Evolutionary conservation across 2,113 vertebrate species (phyloP).

Genomic region (Struthidea cinerea): DNA sequence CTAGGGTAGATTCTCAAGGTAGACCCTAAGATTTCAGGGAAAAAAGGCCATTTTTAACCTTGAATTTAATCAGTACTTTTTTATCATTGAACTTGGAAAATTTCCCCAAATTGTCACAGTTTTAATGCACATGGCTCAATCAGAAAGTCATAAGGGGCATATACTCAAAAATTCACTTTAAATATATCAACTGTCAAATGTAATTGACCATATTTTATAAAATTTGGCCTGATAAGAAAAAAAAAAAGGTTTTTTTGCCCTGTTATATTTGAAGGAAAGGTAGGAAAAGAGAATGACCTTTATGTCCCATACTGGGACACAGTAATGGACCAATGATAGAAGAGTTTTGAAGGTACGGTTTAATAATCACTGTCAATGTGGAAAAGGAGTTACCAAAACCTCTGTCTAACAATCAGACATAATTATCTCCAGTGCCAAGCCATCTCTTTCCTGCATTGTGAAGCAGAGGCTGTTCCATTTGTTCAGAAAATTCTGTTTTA

Average conservation of each 20-base stretch:
- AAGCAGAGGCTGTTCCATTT: background rate
- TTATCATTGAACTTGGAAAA: background rate
- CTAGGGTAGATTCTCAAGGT: background rate
- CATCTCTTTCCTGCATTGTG: accelerated
- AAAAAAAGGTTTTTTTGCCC: background rate
- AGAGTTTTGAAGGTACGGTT: background rate
- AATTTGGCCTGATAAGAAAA: background rate
- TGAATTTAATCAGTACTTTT: background rate
- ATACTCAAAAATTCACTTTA: background rate
- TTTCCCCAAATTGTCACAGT: background rate
- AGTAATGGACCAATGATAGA: background rate
- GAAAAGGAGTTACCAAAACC: background rate
- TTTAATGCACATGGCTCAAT: background rate
- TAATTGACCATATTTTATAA: background rate
- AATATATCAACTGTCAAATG: background rate
- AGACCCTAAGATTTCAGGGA: background rate
- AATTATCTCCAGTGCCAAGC: background rate
- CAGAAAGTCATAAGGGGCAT: background rate
- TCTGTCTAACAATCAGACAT: background rate
- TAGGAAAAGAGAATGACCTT: background rate
- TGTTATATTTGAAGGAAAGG: background rate
- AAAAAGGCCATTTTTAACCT: background rate
- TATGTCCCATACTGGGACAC: background rate
- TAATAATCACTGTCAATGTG: background rate
- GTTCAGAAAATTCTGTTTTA: background rate